Evolutionary conservation across 1,140 invertebrate species (phyloP), one percentile per base, ranked within the genome.

Genomic region (Geopemphigus sp.): DNA sequence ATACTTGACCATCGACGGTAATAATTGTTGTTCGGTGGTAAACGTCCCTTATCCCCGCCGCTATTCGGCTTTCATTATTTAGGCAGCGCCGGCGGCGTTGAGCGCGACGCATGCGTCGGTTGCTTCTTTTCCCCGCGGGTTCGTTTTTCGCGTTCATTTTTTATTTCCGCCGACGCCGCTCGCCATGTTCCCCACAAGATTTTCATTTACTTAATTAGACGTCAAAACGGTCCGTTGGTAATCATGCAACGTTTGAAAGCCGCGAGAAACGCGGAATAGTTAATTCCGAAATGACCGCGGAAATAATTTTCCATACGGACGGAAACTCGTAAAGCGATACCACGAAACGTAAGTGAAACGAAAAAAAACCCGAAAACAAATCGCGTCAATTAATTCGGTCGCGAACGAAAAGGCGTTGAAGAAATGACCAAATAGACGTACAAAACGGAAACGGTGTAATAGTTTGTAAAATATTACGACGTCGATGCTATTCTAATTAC

Each of bases 131-230:
- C 22, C 45, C 15, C 17, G 22, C 17, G 15, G 14, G 14, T 26
- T 26, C 47, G 26, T 24, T 66, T 54, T 22, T 70, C 3, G 3
- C 8, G 10, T 26, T 50, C 12, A 50, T 24, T 26, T 29, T 24
- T n/a, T 39, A 15, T 64, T 32, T 64, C 39, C 19, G 19, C 63
- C 11, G n/a, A 39, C 19, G 19, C 63, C 11, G n/a, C 39, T 22
- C 70, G 29, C 26, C 4, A 56, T 56, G 54, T 50, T 73, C 5
- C 11, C 11, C 10, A 56, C 17, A 73, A 73, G 70, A 73, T 1
- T 14, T 57, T 73, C 32, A 73, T 32, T 56, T 56, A 73, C 53
- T 73, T 73, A 73, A 32, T 73, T 73, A 73, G 10, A 56, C 56
- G 54, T 39, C 56, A 32, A 56, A 73, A 73, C 5, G 53, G 29